A percentile compares a stretch with the other conserved stretches of the same genome.
Conservation (phyloP, 2,888 invertebrate species). For the Acleris literana region DNA sequence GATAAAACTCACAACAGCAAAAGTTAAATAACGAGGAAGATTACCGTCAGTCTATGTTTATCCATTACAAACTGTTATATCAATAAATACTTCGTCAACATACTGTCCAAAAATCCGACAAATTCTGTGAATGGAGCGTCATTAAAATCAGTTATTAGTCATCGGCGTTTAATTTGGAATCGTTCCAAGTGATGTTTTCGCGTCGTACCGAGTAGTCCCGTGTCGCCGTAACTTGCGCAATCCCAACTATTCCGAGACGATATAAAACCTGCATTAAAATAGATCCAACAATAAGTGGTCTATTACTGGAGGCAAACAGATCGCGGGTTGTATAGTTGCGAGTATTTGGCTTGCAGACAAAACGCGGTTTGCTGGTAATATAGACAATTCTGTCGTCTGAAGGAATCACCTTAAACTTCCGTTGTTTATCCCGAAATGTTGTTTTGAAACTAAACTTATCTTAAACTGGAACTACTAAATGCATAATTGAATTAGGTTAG, state of each 20-base stretch:
- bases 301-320: constrained; percentile 10
- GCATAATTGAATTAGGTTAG: too few relatives aligned
- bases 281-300: constrained; percentile 27
- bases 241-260: constrained; percentile 26
- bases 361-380: neutral
- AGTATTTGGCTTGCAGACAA: neutral
- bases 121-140: constrained; percentile 29
- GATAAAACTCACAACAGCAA: too few relatives aligned
- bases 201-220: constrained; percentile 19
- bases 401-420: too few relatives aligned
- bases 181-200: constrained; percentile 30
- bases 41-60: too few relatives aligned
- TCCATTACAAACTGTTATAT: too few relatives aligned
- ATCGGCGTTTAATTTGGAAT: constrained; percentile 28
- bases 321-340: neutral
- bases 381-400: neutral
- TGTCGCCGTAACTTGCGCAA: constrained; percentile 31
- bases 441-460: too few relatives aligned
- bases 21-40: too few relatives aligned
- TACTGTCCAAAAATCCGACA: neutral
- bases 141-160: constrained; percentile 30
- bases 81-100: neutral
- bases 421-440: too few relatives aligned
- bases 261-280: constrained; percentile 35
- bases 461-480: too few relatives aligned